Evolutionary conservation across 2,113 vertebrate genomes (phyloP).

Genomic region (Chascanopsetta lugubris): DNA sequence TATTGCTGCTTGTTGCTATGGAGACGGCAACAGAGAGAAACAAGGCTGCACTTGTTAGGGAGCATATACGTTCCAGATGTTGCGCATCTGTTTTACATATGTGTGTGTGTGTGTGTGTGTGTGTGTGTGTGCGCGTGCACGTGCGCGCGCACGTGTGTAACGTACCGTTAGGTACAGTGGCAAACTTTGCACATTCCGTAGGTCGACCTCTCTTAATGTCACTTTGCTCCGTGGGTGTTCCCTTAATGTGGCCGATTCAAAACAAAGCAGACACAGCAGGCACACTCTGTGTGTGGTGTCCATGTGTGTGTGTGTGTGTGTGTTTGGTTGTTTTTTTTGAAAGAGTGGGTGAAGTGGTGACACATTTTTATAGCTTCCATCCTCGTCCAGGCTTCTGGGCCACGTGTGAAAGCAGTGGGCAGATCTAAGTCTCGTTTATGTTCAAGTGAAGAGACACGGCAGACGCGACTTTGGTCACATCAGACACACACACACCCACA

Average conservation of each 20-base stretch:
- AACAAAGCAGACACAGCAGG: conserved; percentile 67
- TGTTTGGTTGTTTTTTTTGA: conserved; percentile 30
- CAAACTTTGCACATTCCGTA: conserved; percentile 55
- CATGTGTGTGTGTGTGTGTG: conserved; percentile 22
- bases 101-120: conserved; percentile 46
- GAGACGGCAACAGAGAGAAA: neutral
- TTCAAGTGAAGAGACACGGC: conserved; percentile 52
- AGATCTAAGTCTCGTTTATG: conserved; percentile 70
- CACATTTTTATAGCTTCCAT: conserved; percentile 62
- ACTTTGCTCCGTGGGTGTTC: conserved; percentile 67
- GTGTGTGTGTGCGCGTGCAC: conserved; percentile 42
- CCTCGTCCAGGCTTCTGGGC: conserved; percentile 58
- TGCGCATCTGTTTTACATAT: conserved; percentile 53
- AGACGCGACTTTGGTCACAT: conserved; percentile 25
- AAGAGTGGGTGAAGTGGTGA: conserved; percentile 51
- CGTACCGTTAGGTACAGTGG: conserved; percentile 50
- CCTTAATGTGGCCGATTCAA: conserved; percentile 72
- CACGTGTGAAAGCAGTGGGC: conserved; percentile 70
- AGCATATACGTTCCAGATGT: conserved; percentile 60
- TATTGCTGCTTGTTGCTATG: neutral
- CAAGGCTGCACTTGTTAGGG: conserved; percentile 39
- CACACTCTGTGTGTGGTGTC: conserved; percentile 56
- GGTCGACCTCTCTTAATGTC: conserved; percentile 52
- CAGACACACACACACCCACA: conserved; percentile 32
- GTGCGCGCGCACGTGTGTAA: conserved; percentile 31